These are phyloP conservation scores for Catocala nupta DNA, from an alignment of 2,888 invertebrate genomes.

Conservation along the genomic window DNA sequence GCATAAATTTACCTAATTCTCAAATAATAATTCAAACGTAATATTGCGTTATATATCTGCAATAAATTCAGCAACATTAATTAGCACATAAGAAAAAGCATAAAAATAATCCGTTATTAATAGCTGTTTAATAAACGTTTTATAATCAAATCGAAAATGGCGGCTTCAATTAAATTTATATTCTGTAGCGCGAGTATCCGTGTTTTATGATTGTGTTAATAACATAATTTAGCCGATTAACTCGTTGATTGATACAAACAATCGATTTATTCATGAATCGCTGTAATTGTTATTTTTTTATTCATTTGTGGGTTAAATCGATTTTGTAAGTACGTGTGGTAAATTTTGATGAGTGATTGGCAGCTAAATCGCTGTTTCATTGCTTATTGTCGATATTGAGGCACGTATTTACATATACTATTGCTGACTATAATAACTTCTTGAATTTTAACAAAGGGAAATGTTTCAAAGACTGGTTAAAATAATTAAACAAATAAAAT, in stretches of 20 bases:
- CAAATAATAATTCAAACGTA: too few relatives aligned
- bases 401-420: too few relatives aligned
- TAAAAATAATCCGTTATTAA: slow-evolving; percentile 6
- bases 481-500: too few relatives aligned
- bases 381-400: too few relatives aligned
- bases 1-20: too few relatives aligned
- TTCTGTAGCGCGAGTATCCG: slow-evolving; percentile 12
- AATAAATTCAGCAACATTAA: slow-evolving; percentile 2
- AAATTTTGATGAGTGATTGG: neutral
- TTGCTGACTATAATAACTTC: too few relatives aligned
- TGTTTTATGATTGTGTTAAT: slow-evolving; percentile 20
- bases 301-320: slow-evolving; percentile 11
- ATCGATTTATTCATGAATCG: slow-evolving; percentile 57
- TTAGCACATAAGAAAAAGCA: slow-evolving; percentile 8
- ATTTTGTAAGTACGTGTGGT: slow-evolving; percentile 7
- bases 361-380: neutral
- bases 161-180: slow-evolving; percentile 6
- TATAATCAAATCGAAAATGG: slow-evolving; percentile 8
- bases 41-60: too few relatives aligned
- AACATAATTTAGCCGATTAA: slow-evolving; percentile 27
- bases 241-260: slow-evolving; percentile 39
- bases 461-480: too few relatives aligned
- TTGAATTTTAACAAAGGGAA: too few relatives aligned
- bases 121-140: slow-evolving; percentile 4
- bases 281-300: slow-evolving; percentile 43